A percentile compares a stretch with the other conserved stretches of the same genome.
Evolutionary conservation across 2,888 invertebrate genomes (phyloP).

Genomic region (Dryomyza anilis): DNA sequence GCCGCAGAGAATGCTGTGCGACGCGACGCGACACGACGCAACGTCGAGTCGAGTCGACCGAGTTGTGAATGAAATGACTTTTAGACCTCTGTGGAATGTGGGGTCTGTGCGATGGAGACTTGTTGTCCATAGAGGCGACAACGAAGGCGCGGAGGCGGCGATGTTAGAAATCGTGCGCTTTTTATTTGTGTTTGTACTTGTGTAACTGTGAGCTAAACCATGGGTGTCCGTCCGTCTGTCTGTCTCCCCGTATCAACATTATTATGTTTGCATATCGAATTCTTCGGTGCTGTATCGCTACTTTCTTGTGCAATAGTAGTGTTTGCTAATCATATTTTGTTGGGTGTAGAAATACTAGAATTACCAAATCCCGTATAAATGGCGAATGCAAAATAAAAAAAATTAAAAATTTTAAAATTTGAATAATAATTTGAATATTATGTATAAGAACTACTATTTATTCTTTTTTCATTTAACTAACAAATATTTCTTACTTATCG

Average conservation of each 20-base stretch:
- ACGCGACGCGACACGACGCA: conserved; percentile 18
- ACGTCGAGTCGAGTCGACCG: conserved; percentile 32
- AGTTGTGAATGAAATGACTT: conserved; percentile 60
- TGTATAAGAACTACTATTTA: too few species aligned
- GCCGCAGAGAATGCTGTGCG: too few species aligned
- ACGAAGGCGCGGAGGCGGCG: background rate
- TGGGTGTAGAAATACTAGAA: too few species aligned
- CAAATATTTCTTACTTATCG: too few species aligned
- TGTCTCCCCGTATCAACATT: too few species aligned
- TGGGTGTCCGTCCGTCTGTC: too few species aligned
- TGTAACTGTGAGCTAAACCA: background rate
- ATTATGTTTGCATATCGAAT: conserved; percentile 6
- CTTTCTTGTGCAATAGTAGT: background rate
- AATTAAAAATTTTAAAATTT: too few species aligned
- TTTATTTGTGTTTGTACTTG: conserved; percentile 17
- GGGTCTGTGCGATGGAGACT: conserved; percentile 53
- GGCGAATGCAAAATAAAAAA: too few species aligned
- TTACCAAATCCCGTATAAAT: too few species aligned
- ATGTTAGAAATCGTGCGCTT: conserved; percentile 21
- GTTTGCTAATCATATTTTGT: background rate
- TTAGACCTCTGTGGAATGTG: conserved; percentile 56
- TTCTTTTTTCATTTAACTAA: too few species aligned
- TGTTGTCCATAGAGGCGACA: conserved; percentile 40
- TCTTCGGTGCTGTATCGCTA: background rate
- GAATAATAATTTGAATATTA: too few species aligned